A percentile compares a stretch with the other conserved stretches of the same genome.
Evolutionary conservation across 2,113 vertebrate genomes (phyloP).

Genomic region (Mesocricetus auratus): DNA sequence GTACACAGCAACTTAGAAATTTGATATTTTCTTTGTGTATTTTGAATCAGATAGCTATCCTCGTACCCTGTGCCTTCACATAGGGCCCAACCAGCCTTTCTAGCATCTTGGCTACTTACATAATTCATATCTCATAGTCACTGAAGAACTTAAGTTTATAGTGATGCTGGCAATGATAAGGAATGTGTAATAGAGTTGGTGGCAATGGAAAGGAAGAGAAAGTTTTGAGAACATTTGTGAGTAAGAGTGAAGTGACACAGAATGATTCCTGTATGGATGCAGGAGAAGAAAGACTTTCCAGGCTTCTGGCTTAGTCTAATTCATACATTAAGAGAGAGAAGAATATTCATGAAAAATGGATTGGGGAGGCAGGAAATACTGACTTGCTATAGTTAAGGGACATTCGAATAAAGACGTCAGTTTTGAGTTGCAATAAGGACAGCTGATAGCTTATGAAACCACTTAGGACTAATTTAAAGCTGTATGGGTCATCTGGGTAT

Average conservation of each 20-base stretch:
- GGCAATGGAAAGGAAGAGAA: background rate
- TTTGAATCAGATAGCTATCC: background rate
- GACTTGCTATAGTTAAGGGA: background rate
- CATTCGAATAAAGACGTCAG: background rate
- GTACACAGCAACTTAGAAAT: constrained; percentile 13
- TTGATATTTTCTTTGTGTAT: background rate
- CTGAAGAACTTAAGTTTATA: background rate
- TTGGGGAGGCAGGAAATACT: background rate
- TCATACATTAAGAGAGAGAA: background rate
- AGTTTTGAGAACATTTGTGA: background rate
- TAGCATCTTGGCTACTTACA: background rate
- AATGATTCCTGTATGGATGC: background rate
- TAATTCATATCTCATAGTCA: background rate
- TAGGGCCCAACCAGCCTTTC: background rate
- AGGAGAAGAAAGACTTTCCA: background rate
- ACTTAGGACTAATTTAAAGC: background rate
- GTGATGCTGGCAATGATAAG: background rate
- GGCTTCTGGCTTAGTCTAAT: background rate
- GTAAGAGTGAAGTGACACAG: background rate
- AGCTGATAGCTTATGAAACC: background rate
- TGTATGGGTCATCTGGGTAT: background rate
- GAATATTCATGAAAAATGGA: background rate
- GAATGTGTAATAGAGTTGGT: background rate
- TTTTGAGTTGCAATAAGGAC: background rate
- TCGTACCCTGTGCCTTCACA: background rate